Percentiles rank a stretch among this genome's conserved stretches.
Evolutionary conservation across 2,888 invertebrate genomes (phyloP).

Genomic region (Drosophila mimica): DNA sequence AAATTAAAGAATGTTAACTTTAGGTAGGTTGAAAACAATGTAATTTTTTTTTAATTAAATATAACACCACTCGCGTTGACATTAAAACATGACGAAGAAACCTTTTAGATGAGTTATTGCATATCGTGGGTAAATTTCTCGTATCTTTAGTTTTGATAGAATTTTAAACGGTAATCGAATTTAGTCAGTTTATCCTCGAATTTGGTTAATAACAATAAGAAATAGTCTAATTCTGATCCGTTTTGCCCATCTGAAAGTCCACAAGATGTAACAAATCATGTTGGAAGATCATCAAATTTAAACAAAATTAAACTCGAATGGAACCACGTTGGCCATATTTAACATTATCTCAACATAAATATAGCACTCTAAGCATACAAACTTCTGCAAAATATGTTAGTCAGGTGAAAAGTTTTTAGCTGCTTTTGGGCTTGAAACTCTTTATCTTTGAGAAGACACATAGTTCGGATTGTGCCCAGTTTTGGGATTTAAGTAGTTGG

Average conservation of each 20-base stretch:
- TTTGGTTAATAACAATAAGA: conserved; percentile 77
- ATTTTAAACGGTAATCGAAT: conserved; percentile 80
- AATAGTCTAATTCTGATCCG: conserved; percentile 76
- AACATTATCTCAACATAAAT: conserved; percentile 68
- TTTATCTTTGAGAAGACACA: too few relatives aligned
- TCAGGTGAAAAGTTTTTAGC: too few relatives aligned
- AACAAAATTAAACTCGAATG: conserved; percentile 66
- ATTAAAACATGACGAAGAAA: conserved; percentile 48
- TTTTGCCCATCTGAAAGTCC: conserved; percentile 78
- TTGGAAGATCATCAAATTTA: conserved; percentile 77
- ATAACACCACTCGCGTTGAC: conserved; percentile 3
- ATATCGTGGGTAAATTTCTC: conserved; percentile 68
- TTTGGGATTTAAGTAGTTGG: too few relatives aligned
- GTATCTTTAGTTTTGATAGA: conserved; percentile 69
- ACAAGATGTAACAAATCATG: conserved; percentile 60
- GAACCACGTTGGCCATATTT: conserved; percentile 38
- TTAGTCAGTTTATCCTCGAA: conserved; percentile 73
- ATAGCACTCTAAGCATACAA: conserved; percentile 65
- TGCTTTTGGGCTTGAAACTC: too few relatives aligned
- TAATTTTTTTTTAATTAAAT: neutral
- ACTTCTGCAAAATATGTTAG: neutral
- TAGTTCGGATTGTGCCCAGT: too few relatives aligned
- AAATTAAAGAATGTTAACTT: neutral
- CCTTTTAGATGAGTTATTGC: conserved; percentile 60
- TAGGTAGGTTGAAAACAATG: neutral